phyloP scores from a whole-genome alignment of 1,140 invertebrate species.

The Drosophila watanabei region DNA sequence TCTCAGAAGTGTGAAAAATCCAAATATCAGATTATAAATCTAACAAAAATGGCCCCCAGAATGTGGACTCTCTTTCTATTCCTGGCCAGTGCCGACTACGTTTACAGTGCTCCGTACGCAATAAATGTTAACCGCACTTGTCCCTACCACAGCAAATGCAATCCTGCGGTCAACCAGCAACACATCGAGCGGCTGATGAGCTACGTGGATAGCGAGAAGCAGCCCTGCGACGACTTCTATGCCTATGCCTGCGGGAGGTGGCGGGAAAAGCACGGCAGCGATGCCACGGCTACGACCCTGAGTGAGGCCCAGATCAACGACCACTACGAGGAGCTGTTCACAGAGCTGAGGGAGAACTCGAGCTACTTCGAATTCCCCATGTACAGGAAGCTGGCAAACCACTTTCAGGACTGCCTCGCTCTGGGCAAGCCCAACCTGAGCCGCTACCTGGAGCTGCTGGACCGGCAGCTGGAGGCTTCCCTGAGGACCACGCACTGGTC shows the following conservation, averaged over 20 bases:
- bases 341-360: slow-evolving; percentile 11
- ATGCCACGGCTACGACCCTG: slow-evolving; percentile 55
- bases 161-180: slow-evolving; percentile 40
- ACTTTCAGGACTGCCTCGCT: slow-evolving; percentile 52
- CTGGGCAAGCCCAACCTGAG: slow-evolving; percentile 25
- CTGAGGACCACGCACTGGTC: slow-evolving; percentile 41
- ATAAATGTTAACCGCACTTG: slow-evolving; percentile 37
- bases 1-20: neutral
- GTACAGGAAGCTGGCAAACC: slow-evolving; percentile 50
- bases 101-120: slow-evolving; percentile 7
- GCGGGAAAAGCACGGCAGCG: slow-evolving; percentile 74
- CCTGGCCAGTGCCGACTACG: slow-evolving; percentile 19
- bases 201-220: slow-evolving; percentile 90
- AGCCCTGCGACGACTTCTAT: slow-evolving; percentile 96
- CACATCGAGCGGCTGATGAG: slow-evolving; percentile 64
- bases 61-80: slow-evolving; percentile 8
- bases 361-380: slow-evolving; percentile 36
- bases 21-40: neutral
- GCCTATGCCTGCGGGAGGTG: slow-evolving; percentile 96
- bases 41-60: slow-evolving; percentile 2
- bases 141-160: slow-evolving; percentile 34
- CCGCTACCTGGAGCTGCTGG: slow-evolving; percentile 56
- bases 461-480: neutral
- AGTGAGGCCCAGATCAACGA: slow-evolving; percentile 54
- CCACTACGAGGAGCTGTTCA: slow-evolving; percentile 50